Evolutionary conservation across 2,797 vertebrate genomes (phyloP), one percentile per base, ranked within the genome.

Genomic region (Cetoscarus ocellatus): DNA sequence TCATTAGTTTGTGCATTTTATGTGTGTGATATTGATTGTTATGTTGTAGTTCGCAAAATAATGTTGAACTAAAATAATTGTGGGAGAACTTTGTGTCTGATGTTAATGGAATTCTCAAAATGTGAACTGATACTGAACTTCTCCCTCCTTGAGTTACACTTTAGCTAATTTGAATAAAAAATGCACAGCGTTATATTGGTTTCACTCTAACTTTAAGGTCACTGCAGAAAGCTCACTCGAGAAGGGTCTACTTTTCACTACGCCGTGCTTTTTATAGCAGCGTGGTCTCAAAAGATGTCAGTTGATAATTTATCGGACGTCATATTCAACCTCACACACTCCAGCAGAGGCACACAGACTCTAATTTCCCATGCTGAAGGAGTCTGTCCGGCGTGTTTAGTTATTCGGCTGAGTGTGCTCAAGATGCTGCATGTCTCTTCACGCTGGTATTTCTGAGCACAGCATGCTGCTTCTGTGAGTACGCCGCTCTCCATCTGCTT

Each of bases 401-500:
- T 87, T 90, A 84, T 91, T 86, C 79, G 83, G 87, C 80, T 91
- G 83, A 94, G 93, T 88, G 92, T 90, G 85, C 93, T 94, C 91
- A 88, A 93, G 90, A 88, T 85, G 76, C 88, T 88, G 90, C 93
- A 87, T 84, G 89, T 90, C 91, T 93, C 92, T 88, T 89, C 85
- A 82, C 83, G 63, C 88, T 80, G 83, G 82, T 87, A 82, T 92
- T 87, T 86, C 88, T 91, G 82, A 77, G 88, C 91, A 82, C 89
- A 88, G 89, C 89, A 88, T 88, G 89, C 84, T 68, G 75, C 86
- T 76, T 81, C 90, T 88, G 82, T 90, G 88, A 92, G 89, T 85
- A 76, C 51, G 76, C 88, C 82, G 85, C 92, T 93, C 92, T 93
- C 93, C 84, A 87, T 91, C 86, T 91, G 86, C 89, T 86, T 93